These are phyloP conservation scores for Hofmannophila pseudospretella DNA, from an alignment of 2,888 invertebrate genomes.

Conservation along the genomic window DNA sequence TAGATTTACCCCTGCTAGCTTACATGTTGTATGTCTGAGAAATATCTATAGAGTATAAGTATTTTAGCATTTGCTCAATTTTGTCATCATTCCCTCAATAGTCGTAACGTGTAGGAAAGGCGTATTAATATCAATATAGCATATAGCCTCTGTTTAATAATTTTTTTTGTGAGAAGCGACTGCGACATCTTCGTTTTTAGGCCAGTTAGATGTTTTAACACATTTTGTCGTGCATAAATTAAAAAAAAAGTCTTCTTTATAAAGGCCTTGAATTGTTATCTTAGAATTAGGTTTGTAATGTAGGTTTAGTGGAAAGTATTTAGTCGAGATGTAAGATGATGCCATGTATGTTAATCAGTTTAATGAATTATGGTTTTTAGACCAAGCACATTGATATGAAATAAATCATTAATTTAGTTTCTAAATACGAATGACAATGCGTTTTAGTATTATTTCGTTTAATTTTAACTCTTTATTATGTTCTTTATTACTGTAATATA, in stretches of 20 bases:
- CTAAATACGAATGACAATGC: conserved; percentile 55
- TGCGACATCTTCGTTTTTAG: conserved; percentile 10
- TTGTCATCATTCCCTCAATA: conserved; percentile 43
- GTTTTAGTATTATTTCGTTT: conserved; percentile 74
- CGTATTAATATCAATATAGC: not conserved
- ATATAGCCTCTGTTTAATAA: not conserved
- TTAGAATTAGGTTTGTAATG: conserved; percentile 25
- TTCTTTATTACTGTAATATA: conserved; percentile 19
- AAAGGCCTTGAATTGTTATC: conserved; percentile 53
- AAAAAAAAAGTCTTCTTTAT: conserved; percentile 32
- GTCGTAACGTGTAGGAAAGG: conserved; percentile 14
- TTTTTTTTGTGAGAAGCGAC: conserved; percentile 4
- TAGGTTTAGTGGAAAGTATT: conserved; percentile 27
- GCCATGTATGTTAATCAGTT: conserved; percentile 62
- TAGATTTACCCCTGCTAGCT: too few relatives aligned
- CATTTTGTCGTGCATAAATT: conserved; percentile 1
- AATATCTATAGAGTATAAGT: not conserved
- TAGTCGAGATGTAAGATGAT: conserved; percentile 41
- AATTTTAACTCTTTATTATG: conserved; percentile 31
- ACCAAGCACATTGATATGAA: conserved; percentile 29
- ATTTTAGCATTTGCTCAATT: conserved; percentile 48
- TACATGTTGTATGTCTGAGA: not conserved
- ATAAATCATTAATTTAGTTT: conserved; percentile 10
- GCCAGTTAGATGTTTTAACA: conserved; percentile 15
- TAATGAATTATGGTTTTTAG: conserved; percentile 29